Percentiles rank a stretch among this genome's conserved stretches.
phyloP scores from a whole-genome alignment of 2,888 invertebrate species.

The Volucella zonaria region DNA sequence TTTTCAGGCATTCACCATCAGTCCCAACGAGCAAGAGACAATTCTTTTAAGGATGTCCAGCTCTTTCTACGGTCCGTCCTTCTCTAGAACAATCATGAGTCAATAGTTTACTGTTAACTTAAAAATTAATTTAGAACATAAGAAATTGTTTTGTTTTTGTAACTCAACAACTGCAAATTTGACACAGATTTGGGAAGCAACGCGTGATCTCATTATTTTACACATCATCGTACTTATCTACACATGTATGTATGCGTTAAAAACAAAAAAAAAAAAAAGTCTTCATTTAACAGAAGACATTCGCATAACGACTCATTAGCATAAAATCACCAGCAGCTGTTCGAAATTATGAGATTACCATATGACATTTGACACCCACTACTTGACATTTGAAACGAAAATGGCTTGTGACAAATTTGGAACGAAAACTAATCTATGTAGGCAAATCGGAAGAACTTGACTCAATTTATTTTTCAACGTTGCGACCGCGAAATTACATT shows the following conservation, averaged over 20 bases:
- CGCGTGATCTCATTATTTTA: not conserved
- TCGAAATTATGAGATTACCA: not conserved
- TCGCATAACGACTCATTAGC: not conserved
- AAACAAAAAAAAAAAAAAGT: too few species aligned
- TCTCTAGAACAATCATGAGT: not conserved
- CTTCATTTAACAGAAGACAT: too few species aligned
- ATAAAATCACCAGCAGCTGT: not conserved
- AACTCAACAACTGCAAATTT: constrained; percentile 8
- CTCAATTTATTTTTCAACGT: not conserved
- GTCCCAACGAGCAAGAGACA: not conserved
- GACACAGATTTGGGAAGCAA: constrained; percentile 1
- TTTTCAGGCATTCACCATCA: not conserved
- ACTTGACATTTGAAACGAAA: not conserved
- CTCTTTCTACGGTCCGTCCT: too few species aligned
- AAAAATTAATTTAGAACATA: constrained; percentile 4
- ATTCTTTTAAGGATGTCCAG: too few species aligned
- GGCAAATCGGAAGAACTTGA: not conserved
- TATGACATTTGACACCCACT: constrained; percentile 11
- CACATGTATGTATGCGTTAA: too few species aligned
- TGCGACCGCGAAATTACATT: too few species aligned
- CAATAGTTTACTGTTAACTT: not conserved
- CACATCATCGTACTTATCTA: not conserved
- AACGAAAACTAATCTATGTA: not conserved
- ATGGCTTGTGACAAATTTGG: not conserved
- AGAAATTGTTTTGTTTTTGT: constrained; percentile 18